phyloP scores from a whole-genome alignment of 1,140 invertebrate genomes.

The Dreissena polymorpha region DNA sequence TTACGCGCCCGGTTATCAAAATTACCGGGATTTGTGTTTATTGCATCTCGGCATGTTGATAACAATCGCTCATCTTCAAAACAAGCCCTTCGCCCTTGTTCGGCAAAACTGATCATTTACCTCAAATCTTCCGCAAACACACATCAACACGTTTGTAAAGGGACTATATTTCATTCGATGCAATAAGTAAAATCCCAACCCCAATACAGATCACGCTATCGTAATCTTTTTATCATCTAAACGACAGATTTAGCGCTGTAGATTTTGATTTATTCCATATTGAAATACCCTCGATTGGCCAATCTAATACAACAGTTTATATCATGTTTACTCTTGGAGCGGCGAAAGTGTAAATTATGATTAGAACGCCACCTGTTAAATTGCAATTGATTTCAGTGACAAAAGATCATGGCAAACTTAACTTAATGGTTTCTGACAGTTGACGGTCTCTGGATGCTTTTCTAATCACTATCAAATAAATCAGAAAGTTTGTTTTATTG shows the following conservation, averaged over 20 bases:
- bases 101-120: neutral
- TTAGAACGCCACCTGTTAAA: slow-evolving; percentile 55
- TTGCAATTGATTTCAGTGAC: slow-evolving; percentile 41
- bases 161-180: neutral
- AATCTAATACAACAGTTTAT: slow-evolving; percentile 50
- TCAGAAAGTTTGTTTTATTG: no score
- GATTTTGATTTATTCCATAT: slow-evolving; percentile 51
- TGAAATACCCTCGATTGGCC: slow-evolving; percentile 37
- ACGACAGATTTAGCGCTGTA: slow-evolving; percentile 15
- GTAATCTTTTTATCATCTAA: slow-evolving; percentile 38
- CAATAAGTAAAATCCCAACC: neutral
- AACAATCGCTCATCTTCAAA: neutral
- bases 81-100: neutral
- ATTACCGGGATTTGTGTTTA: neutral
- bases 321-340: slow-evolving; percentile 38
- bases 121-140: neutral
- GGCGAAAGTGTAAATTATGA: slow-evolving; percentile 56
- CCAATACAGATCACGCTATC: neutral
- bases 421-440: no score
- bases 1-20: neutral
- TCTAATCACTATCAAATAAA: no score
- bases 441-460: no score
- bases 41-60: neutral
- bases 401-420: no score
- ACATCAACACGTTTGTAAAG: neutral